Conservation (phyloP, 2,113 vertebrate genomes). For the Pogonocichla stellata region DNA sequence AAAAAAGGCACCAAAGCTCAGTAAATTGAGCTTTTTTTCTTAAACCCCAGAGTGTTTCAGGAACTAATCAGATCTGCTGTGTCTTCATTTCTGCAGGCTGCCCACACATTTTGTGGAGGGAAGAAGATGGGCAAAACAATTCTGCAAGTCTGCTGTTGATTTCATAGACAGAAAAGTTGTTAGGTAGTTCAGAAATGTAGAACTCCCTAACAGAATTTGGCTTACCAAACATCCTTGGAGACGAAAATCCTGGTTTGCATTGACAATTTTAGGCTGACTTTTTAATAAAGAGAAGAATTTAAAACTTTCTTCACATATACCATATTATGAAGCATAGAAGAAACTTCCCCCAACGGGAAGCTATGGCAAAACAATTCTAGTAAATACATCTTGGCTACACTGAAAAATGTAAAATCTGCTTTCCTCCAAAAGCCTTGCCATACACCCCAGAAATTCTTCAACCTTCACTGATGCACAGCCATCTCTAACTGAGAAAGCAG, state of each 20-base stretch:
- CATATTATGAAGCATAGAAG: background rate
- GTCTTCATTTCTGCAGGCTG: background rate
- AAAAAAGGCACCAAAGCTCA: background rate
- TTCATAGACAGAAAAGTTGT: background rate
- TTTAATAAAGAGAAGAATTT: background rate
- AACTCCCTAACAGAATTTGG: background rate
- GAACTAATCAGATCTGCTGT: background rate
- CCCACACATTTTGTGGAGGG: background rate
- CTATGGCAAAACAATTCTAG: background rate
- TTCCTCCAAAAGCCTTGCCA: background rate
- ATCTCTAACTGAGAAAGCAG: background rate
- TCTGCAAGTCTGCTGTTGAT: background rate
- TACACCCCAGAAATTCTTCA: background rate
- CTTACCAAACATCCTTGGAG: background rate
- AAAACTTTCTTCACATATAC: background rate
- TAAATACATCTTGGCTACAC: background rate
- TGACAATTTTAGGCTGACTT: background rate
- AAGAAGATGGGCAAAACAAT: background rate
- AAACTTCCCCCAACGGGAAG: background rate
- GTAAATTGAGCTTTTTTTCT: background rate
- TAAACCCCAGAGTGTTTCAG: background rate
- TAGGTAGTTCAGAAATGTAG: rapidly evolving
- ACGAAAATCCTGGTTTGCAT: background rate
- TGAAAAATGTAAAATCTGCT: background rate
- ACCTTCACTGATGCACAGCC: background rate